Evolutionary conservation across 2,888 invertebrate genomes (phyloP), one percentile per base, ranked within the genome.

Genomic region (Unio pictorum): DNA sequence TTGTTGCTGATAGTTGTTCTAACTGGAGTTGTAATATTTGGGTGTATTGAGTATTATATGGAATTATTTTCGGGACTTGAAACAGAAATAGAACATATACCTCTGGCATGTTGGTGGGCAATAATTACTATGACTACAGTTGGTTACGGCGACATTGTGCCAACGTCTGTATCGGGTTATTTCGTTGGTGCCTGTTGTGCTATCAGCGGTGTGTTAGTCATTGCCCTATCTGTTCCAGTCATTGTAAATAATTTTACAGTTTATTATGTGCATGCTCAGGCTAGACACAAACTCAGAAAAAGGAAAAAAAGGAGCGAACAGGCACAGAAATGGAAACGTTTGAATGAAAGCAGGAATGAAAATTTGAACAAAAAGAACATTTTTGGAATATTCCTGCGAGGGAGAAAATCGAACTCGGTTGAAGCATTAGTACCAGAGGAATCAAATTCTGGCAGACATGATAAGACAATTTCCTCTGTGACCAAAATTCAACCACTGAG

Each of bases 81-180:
- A 45, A 66, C 71, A 26, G 69, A 75, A 34, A 75, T 77, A 55
- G 63, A 71, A n/a, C 73, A 77, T 64, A 79, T 79, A 63, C 95
- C 96, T 84, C 95, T 95, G 91, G 95, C 95, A 81, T 95, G 95
- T 92, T 95, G 95, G 95, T 95, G 95, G 95, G 83, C 84, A 18
- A 71, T 96, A 88, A 95, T 95, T 90, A 96, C 96, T 90, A 95
- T 96, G 95, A 96, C 95, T 90, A 98, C 97, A 93, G 97, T 98
- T 8, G 79, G 79, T 17, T 79, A 79, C 56, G 79, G 79, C 30
- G 79, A 79, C 23, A 66, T 78, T 23, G 64, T 66, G 3, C 79
- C 79, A 7, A 74, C 62, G 20, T 72, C 75, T 23, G 67, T 66
- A 15, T 67, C 69, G 7, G 79, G 79, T 0, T 77, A 75, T 66